Evolutionary conservation across 2,113 vertebrate species (phyloP), one percentile per base, ranked within the genome.

Genomic region (Carassius gibelio): DNA sequence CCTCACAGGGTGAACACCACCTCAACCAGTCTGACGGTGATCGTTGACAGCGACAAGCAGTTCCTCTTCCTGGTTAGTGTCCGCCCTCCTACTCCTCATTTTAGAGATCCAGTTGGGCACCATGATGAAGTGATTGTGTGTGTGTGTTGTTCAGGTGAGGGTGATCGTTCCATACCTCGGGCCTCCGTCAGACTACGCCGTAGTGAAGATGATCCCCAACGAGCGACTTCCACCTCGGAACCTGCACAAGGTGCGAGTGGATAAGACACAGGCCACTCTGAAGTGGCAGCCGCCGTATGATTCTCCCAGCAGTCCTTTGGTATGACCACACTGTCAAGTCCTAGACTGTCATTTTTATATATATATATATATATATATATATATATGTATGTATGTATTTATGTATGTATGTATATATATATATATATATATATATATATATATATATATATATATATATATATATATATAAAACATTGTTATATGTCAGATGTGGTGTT

Each of bases 211-310:
- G 98, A 98, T 99, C 88, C 98, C 98, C 0, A 97, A 96, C n/a
- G 97, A 96, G 90, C 90, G 97, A 62, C 96, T 99, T 19, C 98
- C 98, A 0, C 98, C 98, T 14, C 96, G 98, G 15, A 97, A 97
- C 89, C 96, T 99, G 17, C 98, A 99, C 11, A 87, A 92, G 0
- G 96, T 99, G 62, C 93, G 26, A 23, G 94, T 93, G 0, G 95
- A 93, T 0, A 96, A 97, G 87, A 97, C 96, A 0, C 96, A 96
- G 0, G 96, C 95, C 0, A 92, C 93, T 72, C 92, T 99, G 72
- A 99, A 99, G 86, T 99, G 98, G 98, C 97, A 99, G 84, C 96
- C 98, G 0, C 98, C 98, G 0, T 99, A 97, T 0, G 98, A 99
- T 89, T 92, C 95, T 0, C 98, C 97, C 0, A 95, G 95, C 90